Evolutionary conservation across 2,888 invertebrate species (phyloP), one percentile per base, ranked within the genome.

Genomic region (Clunio marinus): DNA sequence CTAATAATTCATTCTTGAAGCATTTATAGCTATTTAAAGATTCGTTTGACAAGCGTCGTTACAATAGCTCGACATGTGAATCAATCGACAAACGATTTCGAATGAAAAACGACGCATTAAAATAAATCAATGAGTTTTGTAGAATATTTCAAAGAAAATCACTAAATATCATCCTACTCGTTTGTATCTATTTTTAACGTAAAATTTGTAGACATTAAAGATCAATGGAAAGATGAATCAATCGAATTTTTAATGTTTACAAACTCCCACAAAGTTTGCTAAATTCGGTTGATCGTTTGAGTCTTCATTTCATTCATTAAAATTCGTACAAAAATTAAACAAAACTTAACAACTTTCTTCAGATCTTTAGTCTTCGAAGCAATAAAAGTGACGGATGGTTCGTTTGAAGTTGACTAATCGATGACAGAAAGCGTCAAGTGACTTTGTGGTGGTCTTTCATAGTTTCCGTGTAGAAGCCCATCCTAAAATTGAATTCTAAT

Each of bases 401-500:
- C 22, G 17, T 51, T 51, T 51, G 51, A 51, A 51, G 51, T 51
- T n/a, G 35, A 8, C 51, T 22, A 51, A 51, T 51, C 22, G 51
- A 51, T 22, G 51, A 51, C 51, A 51, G 35, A 32, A 32, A 13
- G 35, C 5, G 35, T 32, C 13, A 8, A 32, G 35, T 32, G 35
- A 13, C 35, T 32, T 32, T 8, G 13, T 13, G 35, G 35, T 13
- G n/a, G n/a, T n/a, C n/a, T n/a, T n/a, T n/a, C n/a, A n/a, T n/a
- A n/a, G n/a, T n/a, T n/a, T 51, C 51, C 51, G 22, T 13, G 51
- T 51, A 22, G 22, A 51, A 51, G 51, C 51, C 51, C 5, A 51
- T 4, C 51, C 51, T 32, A 32, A 28, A 32, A 41, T 35, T 20
- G 25, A 65, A 41, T 15, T 65, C 46, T 65, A 65, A 65, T 65